These are phyloP conservation scores for Manis pentadactyla DNA, from an alignment of 2,797 vertebrate species.

Conservation along the genomic window DNA sequence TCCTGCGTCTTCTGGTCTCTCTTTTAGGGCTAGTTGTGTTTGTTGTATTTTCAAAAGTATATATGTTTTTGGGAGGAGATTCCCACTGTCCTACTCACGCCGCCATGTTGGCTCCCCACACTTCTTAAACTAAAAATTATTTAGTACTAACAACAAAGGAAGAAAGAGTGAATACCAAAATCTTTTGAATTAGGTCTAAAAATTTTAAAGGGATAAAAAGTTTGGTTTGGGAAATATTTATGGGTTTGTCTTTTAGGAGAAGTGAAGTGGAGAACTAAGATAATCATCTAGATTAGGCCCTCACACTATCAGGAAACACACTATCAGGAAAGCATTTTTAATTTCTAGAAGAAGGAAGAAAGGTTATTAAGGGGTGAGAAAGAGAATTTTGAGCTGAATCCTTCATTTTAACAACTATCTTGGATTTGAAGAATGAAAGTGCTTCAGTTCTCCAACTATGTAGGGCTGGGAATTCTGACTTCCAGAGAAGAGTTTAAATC, in stretches of 20 bases:
- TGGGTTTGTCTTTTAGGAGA: neutral
- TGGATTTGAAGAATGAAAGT: conserved; percentile 28
- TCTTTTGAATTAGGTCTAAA: neutral
- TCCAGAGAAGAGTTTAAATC: neutral
- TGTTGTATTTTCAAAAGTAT: no score
- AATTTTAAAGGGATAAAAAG: conserved; percentile 2
- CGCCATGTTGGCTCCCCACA: no score
- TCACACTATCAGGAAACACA: neutral
- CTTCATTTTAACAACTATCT: neutral
- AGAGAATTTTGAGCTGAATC: neutral
- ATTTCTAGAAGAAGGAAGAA: neutral
- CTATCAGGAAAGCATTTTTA: neutral
- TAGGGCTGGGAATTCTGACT: neutral
- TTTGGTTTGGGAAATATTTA: neutral
- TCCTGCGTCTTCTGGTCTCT: no score
- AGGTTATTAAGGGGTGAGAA: neutral
- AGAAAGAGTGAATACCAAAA: neutral
- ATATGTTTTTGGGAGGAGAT: no score
- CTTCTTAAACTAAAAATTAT: neutral
- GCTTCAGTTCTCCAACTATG: neutral
- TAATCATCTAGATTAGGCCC: neutral
- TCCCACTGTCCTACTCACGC: no score
- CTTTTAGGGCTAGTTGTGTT: no score
- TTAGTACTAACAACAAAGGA: neutral
- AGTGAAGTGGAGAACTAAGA: neutral